Percentiles rank a stretch among this genome's conserved stretches.
Conservation (phyloP, 2,797 vertebrate genomes). For the Austrolebias charrua region DNA sequence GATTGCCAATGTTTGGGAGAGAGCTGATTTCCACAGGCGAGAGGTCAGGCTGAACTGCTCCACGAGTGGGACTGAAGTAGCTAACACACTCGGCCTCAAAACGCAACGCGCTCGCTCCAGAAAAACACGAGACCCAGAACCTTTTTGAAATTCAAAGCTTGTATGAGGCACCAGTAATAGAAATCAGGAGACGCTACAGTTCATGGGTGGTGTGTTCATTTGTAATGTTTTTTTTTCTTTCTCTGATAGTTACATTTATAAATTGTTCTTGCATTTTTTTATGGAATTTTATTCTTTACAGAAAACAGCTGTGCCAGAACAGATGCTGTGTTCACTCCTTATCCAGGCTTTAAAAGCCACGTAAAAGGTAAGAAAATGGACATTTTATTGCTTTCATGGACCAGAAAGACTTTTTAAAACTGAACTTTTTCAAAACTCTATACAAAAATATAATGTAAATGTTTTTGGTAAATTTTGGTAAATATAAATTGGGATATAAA, state of each 20-base stretch:
- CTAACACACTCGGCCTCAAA: constrained; percentile 73
- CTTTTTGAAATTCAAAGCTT: constrained; percentile 55
- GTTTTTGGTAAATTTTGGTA: neutral
- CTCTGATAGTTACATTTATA: constrained; percentile 15
- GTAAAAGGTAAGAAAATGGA: constrained; percentile 86
- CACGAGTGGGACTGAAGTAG: constrained; percentile 73
- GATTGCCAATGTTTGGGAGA: constrained; percentile 85
- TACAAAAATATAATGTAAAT: neutral
- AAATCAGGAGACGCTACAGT: constrained; percentile 42
- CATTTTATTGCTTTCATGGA: constrained; percentile 14
- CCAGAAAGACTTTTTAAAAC: neutral
- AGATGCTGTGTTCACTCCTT: constrained; percentile 96
- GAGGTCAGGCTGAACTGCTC: constrained; percentile 78
- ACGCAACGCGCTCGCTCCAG: constrained; percentile 67
- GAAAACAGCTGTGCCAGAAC: constrained; percentile 99
- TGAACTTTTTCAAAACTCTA: neutral
- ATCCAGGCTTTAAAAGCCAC: constrained; percentile 98
- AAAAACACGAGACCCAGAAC: constrained; percentile 53
- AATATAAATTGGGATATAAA: too few relatives aligned
- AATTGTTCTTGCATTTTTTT: constrained; percentile 22
- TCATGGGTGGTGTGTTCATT: constrained; percentile 17
- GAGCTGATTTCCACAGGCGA: constrained; percentile 81
- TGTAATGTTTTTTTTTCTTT: constrained; percentile 7
- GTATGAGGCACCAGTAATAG: constrained; percentile 42
- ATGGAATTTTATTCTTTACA: constrained; percentile 55